Evolutionary conservation across 2,797 vertebrate genomes (phyloP).

Genomic region (Spondyliosoma cantharus): DNA sequence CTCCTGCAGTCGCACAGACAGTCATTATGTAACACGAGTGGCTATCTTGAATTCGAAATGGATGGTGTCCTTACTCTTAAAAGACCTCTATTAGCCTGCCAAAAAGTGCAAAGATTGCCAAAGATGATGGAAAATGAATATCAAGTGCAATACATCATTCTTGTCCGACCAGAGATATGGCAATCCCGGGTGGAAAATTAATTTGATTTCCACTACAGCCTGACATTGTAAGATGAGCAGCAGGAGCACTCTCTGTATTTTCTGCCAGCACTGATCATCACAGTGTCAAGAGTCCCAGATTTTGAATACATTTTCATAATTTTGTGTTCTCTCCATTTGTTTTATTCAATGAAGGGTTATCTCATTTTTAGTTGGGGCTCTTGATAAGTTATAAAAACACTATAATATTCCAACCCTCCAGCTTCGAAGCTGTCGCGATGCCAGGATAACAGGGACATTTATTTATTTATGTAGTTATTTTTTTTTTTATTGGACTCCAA

Average conservation of each 20-base stretch:
- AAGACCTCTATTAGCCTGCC: constrained; percentile 78
- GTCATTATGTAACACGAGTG: constrained; percentile 60
- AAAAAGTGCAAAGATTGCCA: constrained; percentile 77
- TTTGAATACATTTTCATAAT: constrained; percentile 38
- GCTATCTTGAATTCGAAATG: constrained; percentile 74
- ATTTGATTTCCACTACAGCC: constrained; percentile 81
- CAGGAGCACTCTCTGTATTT: constrained; percentile 58
- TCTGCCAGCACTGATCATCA: constrained; percentile 61
- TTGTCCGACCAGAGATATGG: constrained; percentile 80
- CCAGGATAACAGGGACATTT: neutral
- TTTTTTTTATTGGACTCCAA: no score
- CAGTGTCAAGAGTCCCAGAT: constrained; percentile 50
- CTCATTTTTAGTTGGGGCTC: neutral
- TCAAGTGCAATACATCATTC: constrained; percentile 85
- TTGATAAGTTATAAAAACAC: neutral
- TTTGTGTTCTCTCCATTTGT: constrained; percentile 14
- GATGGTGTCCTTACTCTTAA: constrained; percentile 71
- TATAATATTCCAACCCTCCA: neutral
- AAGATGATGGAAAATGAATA: constrained; percentile 84
- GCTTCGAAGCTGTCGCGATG: neutral
- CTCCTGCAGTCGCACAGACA: constrained; percentile 36
- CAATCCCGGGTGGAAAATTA: constrained; percentile 80
- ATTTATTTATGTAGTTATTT: no score
- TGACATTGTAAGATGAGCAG: constrained; percentile 82
- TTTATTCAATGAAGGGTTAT: constrained; percentile 16